Evolutionary conservation across 2,797 vertebrate genomes (phyloP).

Genomic region (Vipera ursinii): DNA sequence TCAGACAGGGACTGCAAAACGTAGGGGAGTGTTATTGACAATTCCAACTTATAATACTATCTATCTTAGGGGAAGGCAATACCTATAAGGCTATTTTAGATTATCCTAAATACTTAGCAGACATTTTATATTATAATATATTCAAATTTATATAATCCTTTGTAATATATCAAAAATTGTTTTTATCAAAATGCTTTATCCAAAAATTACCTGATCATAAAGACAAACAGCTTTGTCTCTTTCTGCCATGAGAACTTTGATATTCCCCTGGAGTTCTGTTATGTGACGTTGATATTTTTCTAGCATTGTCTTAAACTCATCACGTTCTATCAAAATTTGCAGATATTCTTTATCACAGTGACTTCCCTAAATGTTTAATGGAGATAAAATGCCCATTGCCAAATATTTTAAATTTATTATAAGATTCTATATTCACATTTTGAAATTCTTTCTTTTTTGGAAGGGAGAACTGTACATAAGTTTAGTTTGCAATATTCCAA

Average conservation of each 20-base stretch:
- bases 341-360: constrained; percentile 71
- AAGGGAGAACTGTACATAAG: neutral
- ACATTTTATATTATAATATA: neutral
- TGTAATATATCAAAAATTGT: neutral
- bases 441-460: neutral
- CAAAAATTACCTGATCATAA: constrained; percentile 72
- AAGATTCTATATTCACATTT: neutral
- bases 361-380: constrained; percentile 58
- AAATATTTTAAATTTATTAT: neutral
- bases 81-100: neutral
- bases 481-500: neutral
- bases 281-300: constrained; percentile 74
- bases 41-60: neutral
- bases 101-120: neutral
- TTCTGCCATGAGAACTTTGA: constrained; percentile 78
- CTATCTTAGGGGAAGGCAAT: neutral
- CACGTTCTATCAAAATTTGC: constrained; percentile 69
- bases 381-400: constrained; percentile 33
- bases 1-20: neutral
- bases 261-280: constrained; percentile 79
- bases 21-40: neutral
- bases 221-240: constrained; percentile 74
- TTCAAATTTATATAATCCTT: neutral
- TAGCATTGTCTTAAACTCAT: constrained; percentile 73
- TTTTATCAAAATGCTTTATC: neutral